A percentile compares a stretch with the other conserved stretches of the same genome.
Conservation (phyloP, 1,140 invertebrate species). For the Polypedilum pembai region DNA sequence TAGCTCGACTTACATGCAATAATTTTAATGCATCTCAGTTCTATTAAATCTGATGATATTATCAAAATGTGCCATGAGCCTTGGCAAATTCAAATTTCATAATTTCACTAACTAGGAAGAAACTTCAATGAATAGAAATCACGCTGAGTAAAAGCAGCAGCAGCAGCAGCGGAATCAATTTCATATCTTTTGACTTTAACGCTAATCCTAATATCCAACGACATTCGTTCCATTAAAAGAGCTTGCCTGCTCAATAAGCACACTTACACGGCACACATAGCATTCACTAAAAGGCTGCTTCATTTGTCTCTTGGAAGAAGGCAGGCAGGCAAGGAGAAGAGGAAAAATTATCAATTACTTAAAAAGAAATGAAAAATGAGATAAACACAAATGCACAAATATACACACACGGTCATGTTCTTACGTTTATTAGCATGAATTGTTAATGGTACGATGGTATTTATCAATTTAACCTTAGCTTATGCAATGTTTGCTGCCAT, state of each 20-base stretch:
- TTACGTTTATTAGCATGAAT: not conserved
- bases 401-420: too few relatives aligned
- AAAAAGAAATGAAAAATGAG: conserved; percentile 10
- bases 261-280: not conserved
- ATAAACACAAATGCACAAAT: not conserved
- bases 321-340: not conserved
- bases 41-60: too few relatives aligned
- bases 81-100: not conserved
- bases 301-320: not conserved
- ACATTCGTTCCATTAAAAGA: conserved; percentile 18
- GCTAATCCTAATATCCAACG: conserved; percentile 16
- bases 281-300: not conserved
- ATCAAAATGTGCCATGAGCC: too few relatives aligned
- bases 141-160: not conserved
- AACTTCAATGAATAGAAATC: not conserved
- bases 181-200: conserved; percentile 19
- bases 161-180: not conserved
- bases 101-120: not conserved
- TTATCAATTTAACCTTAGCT: not conserved
- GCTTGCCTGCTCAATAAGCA: not conserved
- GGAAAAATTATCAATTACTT: conserved; percentile 14
- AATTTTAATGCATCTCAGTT: too few relatives aligned
- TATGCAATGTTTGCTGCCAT: too few relatives aligned
- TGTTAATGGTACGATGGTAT: conserved; percentile 2
- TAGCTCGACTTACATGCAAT: too few relatives aligned